Conservation (phyloP, 2,888 invertebrate species). For the Leucophenga maculata region DNA sequence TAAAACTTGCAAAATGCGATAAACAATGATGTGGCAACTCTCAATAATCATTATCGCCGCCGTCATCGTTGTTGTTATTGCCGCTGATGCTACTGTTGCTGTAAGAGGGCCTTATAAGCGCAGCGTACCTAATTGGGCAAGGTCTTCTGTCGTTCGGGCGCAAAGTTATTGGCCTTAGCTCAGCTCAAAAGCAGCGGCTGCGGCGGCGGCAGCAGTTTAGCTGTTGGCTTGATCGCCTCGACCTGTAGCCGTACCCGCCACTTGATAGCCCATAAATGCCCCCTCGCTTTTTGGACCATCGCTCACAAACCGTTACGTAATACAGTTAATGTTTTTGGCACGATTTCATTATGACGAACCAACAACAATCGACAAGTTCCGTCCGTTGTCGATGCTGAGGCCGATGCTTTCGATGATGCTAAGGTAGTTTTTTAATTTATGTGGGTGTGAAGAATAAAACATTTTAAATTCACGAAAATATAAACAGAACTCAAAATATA, state of each 20-base stretch:
- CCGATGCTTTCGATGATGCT: too few species aligned
- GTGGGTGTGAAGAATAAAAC: too few species aligned
- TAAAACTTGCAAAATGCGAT: conserved; percentile 7
- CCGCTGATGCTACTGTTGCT: not conserved
- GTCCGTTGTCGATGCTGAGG: conserved; percentile 18
- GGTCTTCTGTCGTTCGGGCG: conserved; percentile 43
- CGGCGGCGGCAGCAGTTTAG: not conserved
- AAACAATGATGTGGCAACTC: conserved; percentile 23
- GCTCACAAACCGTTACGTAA: conserved; percentile 36
- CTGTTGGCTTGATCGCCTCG: too few species aligned
- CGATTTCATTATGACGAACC: conserved; percentile 15
- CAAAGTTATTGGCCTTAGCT: conserved; percentile 42
- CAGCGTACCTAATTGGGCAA: conserved; percentile 55
- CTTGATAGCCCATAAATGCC: not conserved
- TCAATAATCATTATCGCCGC: not conserved
- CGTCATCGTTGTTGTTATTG: not conserved
- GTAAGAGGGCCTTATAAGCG: conserved; percentile 16
- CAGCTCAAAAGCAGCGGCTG: not conserved
- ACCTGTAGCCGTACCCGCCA: not conserved
- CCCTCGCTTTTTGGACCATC: too few species aligned
- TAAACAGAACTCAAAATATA: too few species aligned
- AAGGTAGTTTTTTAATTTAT: too few species aligned
- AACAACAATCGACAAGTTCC: too few species aligned
- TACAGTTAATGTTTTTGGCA: conserved; percentile 38
- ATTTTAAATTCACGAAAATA: too few species aligned